These are phyloP conservation scores for Aleadryas rufinucha DNA, from an alignment of 2,113 vertebrate genomes.

Conservation along the genomic window DNA sequence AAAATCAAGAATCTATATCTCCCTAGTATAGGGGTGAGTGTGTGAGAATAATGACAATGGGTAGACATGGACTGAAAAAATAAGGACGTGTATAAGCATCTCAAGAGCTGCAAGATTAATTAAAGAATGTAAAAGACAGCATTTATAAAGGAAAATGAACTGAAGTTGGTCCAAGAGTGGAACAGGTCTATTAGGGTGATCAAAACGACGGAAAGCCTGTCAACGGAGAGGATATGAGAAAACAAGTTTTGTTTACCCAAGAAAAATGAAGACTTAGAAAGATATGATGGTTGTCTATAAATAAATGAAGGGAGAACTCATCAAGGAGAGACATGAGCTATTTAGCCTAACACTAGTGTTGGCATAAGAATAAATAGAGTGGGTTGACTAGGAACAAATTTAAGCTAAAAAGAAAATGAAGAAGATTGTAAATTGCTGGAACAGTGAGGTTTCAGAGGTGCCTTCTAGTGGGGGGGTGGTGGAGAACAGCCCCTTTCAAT, in stretches of 20 bases:
- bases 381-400: not conserved
- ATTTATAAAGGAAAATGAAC: not conserved
- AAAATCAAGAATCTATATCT: not conserved
- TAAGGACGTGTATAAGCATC: not conserved
- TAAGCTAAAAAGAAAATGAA: not conserved
- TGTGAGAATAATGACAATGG: not conserved
- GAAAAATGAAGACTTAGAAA: slow-evolving; percentile 16
- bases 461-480: not conserved
- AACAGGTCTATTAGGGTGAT: not conserved
- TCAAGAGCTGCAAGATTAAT: not conserved
- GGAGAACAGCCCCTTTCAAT: not conserved
- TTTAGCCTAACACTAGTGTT: not conserved
- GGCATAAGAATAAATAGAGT: not conserved
- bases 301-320: slow-evolving; percentile 9
- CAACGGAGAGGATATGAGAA: not conserved
- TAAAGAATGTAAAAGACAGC: not conserved
- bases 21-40: rapidly evolving
- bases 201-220: not conserved
- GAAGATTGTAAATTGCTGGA: not conserved
- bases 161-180: not conserved
- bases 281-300: not conserved
- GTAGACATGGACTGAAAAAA: not conserved
- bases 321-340: not conserved
- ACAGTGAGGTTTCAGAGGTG: not conserved
- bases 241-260: not conserved